Base-by-base conservation (phyloP, 2,113 vertebrate species). In the Tretioscincus oriximinensis region DNA sequence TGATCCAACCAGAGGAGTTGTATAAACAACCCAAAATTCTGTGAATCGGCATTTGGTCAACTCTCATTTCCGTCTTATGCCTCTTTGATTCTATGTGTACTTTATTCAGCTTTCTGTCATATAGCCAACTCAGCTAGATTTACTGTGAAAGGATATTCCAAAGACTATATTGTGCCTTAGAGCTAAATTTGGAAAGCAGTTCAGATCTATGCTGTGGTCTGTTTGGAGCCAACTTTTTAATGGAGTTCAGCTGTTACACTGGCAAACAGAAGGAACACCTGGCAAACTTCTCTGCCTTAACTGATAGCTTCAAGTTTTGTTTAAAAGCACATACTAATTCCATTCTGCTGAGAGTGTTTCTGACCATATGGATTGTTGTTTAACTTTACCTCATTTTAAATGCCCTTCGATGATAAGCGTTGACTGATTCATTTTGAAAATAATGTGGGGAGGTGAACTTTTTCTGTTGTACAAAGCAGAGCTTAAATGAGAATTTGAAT, bases 391-490 rank as follows among this genome's bases (percentile, higher is more conserved):
- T 29, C 24, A 22, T 76, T 76, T 45, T 76, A 76, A 75, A 69
- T 24, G 60, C 2, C 73, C 58, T 73, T 83, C 67, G 31, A 58
- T 11, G 0, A 0, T 67, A 54, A 47, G 80, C 69, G 64, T 60
- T 64, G 78, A 54, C 7, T 65, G 9, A 31, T 1, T 1, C 1
- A 49, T 76, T 80, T 35, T 81, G n/a, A 76, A 81, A 87, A 69
- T 5, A 1, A 7, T 16, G 26, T 1, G 16, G 82, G 81, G 61
- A 61, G 58, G 77, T 75, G 24, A 73, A 7, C 4, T 16, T 29
- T 49, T 35, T n/a, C 54, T 76, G 76, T 28, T 60, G 49, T 45
- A 77, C 70, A 80, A 88, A 85, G 87, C 66, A 73, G 88, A 89
- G 74, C 7, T 1, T 61, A 47, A 58, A 41, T 14, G n/a, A 45